Base-by-base conservation (phyloP, 2,888 invertebrate species). In the Caradrina clavipalpis region DNA sequence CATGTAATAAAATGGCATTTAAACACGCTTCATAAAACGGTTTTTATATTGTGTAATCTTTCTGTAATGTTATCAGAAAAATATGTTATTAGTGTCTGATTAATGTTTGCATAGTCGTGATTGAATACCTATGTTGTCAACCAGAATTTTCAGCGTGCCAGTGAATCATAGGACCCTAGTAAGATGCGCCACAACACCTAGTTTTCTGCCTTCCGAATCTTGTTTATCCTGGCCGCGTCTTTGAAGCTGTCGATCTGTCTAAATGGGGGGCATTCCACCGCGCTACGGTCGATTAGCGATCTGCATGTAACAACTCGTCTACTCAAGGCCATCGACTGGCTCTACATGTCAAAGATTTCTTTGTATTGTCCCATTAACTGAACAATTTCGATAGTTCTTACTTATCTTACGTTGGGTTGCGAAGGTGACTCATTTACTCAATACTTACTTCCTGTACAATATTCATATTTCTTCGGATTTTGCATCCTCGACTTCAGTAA, bases 401-500 rank as follows among this genome's bases (percentile, higher is more conserved):
- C 0, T 13, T 55, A 39, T 11, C 2, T 42, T 13, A 7, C 13
- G 26, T 4, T 13, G 10, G 42, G 11, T 45, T 4, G 39, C 13
- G n/a, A 11, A 42, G 13, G 11, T 39, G 13, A 0, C 7, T 8
- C 3, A 45, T 1, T 5, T 45, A 19, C 22, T 1, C 13, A 35
- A 1, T 4, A 4, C 19, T 47, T 42, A 70, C 70, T n/a, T n/a
- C n/a, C 75, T 15, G 67, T 31, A 45, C 22, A 6, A 15, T 67
- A 67, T 17, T 45, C 45, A 42, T 76, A 68, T 55, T 76, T 67
- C 19, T 55, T 55, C 49, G 70, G 70, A 49, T 67, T 10, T 31
- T 70, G 55, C 35, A 76, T 70, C 42, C 70, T 70, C 76, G 67
- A 42, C 39, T 70, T 70, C 49, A 70, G 50, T n/a, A 70, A 19